phyloP scores from a whole-genome alignment of 2,888 invertebrate genomes.

The Mythimna ferrago region DNA sequence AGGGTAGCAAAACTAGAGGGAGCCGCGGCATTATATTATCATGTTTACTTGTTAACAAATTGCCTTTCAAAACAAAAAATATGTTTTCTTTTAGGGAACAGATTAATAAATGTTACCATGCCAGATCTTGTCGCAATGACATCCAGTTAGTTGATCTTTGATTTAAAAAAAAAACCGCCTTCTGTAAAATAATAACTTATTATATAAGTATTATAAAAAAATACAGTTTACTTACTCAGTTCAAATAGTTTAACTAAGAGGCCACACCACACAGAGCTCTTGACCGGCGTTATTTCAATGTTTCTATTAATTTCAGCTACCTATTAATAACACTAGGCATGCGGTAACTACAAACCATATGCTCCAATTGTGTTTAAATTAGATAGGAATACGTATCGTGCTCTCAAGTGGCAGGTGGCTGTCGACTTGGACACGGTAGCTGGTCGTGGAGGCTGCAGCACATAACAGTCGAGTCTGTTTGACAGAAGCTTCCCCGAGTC shows the following conservation, averaged over 20 bases:
- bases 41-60: slow-evolving; percentile 49
- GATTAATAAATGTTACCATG: background rate
- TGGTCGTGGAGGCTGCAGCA: slow-evolving; percentile 4
- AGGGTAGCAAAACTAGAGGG: slow-evolving; percentile 34
- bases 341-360: background rate
- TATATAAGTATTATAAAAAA: background rate
- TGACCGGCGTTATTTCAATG: background rate
- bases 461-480: slow-evolving; percentile 28
- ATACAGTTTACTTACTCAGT: background rate
- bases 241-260: background rate
- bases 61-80: background rate
- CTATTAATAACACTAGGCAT: too few species aligned
- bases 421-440: background rate
- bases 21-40: slow-evolving; percentile 21
- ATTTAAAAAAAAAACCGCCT: too few species aligned
- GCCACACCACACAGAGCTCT: background rate
- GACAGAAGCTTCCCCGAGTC: slow-evolving; percentile 5
- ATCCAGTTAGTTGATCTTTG: background rate
- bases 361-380: background rate
- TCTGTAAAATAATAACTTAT: background rate
- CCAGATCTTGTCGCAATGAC: background rate
- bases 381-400: background rate
- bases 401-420: background rate
- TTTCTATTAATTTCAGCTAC: background rate
- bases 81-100: slow-evolving; percentile 3